These are phyloP conservation scores for Petaurus breviceps DNA, from an alignment of 2,113 vertebrate species.

Conservation along the genomic window DNA sequence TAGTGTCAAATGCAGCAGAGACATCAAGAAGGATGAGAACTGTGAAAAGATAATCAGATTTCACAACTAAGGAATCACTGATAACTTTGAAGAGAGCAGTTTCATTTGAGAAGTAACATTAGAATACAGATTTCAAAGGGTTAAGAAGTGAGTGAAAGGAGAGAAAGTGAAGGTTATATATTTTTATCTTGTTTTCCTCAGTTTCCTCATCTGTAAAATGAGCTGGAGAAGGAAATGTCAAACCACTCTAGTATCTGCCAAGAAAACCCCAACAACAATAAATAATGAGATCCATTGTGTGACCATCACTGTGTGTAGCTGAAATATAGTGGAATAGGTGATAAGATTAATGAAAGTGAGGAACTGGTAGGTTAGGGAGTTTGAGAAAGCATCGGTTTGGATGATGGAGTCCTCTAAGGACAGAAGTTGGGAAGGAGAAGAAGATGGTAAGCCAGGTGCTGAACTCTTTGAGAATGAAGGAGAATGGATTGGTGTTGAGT, in stretches of 20 bases:
- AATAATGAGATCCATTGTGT: not conserved
- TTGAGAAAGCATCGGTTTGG: not conserved
- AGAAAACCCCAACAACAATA: no score
- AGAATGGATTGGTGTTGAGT: not conserved
- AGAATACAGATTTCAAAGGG: not conserved
- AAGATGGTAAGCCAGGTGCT: not conserved
- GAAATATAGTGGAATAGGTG: not conserved
- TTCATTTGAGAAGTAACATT: not conserved
- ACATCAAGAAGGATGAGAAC: not conserved
- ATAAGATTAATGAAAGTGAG: not conserved
- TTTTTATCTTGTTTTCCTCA: no score
- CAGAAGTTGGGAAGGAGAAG: no score
- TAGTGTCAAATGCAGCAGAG: not conserved
- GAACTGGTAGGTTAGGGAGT: not conserved
- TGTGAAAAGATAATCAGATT: not conserved
- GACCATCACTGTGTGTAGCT: not conserved
- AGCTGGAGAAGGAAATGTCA: no score
- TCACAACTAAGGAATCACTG: not conserved
- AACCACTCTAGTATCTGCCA: no score
- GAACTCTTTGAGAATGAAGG: not conserved
- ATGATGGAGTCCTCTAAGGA: not conserved
- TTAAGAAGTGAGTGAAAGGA: not conserved
- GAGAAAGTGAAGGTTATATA: not conserved
- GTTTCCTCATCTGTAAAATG: no score
- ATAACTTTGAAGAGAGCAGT: not conserved